Base-by-base conservation (phyloP, 2,113 vertebrate genomes). In the Plectropomus leopardus region DNA sequence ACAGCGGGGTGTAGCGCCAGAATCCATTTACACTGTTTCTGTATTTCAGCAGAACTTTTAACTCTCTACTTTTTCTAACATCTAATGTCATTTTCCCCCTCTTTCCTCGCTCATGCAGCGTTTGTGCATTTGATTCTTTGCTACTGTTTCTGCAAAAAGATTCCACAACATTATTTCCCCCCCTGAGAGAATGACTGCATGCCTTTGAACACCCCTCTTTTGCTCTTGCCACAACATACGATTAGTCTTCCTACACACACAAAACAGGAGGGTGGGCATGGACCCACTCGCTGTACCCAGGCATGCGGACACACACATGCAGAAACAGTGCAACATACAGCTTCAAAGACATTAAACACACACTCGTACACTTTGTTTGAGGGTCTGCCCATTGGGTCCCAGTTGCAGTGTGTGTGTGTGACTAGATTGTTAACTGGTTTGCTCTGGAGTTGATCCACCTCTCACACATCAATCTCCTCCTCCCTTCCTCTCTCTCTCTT, bases 351-450 rank as follows among this genome's bases (percentile, higher is more conserved):
- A 42, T 21, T 53, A 64, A 81, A 67, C 36, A 66, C 42, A 65
- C 64, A 50, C 60, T 15, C 74, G 23, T 24, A 23, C 65, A 60
- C 68, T 74, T 63, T 59, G 69, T 77, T 71, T 86, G 54, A 78
- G 73, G 75, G 42, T 44, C 72, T 87, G 73, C 76, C 78, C 78
- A 55, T 24, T 80, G 48, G 60, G 51, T 76, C 73, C 65, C 70
- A 80, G 71, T 89, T 69, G 57, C 72, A 57, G 58, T 5, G 32
- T 0, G 23, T 53, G 82, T 64, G 77, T 88, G 83, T 92, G 86
- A 84, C 84, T 72, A 55, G 84, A 74, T 42, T 91, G 72, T 83
- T 80, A 90, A 92, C 73, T 34, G 71, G 28, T 71, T 76, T n/a
- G 40, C 75, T 44, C 63, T 86, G 87, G 79, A 83, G 60, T 59